Conservation (phyloP, 1,140 invertebrate genomes). For the Lordiphosa mommai region DNA sequence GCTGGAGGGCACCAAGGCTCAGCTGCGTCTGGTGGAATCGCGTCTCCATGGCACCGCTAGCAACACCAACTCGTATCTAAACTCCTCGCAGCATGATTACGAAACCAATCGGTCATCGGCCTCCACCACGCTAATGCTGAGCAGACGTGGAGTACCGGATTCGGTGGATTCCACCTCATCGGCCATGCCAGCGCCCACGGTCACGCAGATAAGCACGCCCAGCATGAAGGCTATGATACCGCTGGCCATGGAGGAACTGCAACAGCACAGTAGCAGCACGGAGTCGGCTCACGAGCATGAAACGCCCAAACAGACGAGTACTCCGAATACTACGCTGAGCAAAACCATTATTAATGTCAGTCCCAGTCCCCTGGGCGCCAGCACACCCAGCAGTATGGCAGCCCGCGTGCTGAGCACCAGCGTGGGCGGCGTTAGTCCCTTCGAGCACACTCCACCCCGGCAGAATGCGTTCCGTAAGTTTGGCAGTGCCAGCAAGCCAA, state of each 20-base stretch:
- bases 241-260: conserved; percentile 81
- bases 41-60: conserved; percentile 55
- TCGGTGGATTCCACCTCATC: conserved; percentile 49
- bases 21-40: conserved; percentile 86
- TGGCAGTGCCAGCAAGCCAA: conserved; percentile 82
- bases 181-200: conserved; percentile 35
- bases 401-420: conserved; percentile 70
- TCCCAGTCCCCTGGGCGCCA: conserved; percentile 75
- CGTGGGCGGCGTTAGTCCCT: conserved; percentile 65
- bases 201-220: conserved; percentile 79
- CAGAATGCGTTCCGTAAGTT: conserved; percentile 55
- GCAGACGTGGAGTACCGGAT: conserved; percentile 60
- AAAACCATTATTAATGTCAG: conserved; percentile 45
- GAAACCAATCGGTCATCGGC: conserved; percentile 76
- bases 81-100: conserved; percentile 72
- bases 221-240: conserved; percentile 82
- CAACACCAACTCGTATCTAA: conserved; percentile 60
- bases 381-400: conserved; percentile 75
- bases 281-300: conserved; percentile 84
- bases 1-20: conserved; percentile 88
- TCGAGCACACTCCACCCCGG: conserved; percentile 48
- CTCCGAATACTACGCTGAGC: conserved; percentile 38
- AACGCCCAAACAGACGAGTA: conserved; percentile 25
- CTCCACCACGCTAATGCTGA: conserved; percentile 72
- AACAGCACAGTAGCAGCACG: conserved; percentile 83